Conservation (phyloP, 2,888 invertebrate genomes). For the Saturnia japonica region DNA sequence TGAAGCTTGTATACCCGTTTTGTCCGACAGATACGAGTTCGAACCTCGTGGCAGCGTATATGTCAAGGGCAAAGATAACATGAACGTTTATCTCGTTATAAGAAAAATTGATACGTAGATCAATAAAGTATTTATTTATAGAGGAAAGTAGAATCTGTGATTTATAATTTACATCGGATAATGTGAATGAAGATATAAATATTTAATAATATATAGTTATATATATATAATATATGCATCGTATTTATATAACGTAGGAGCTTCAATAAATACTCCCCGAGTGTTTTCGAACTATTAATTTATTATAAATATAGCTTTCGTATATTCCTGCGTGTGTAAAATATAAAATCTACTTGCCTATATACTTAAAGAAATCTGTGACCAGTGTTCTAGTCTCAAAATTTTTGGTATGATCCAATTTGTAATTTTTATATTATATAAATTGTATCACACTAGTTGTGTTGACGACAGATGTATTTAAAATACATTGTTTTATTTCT, state of each 20-base stretch:
- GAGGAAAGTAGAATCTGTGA: conserved; percentile 77
- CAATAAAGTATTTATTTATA: conserved; percentile 36
- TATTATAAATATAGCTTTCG: conserved; percentile 57
- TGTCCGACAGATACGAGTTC: conserved; percentile 90
- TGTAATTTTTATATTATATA: conserved; percentile 39
- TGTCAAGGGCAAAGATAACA: conserved; percentile 98
- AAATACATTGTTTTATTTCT: neutral
- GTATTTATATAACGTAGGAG: conserved; percentile 41
- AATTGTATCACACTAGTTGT: conserved; percentile 30
- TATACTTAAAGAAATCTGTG: conserved; percentile 59
- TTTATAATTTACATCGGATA: conserved; percentile 63
- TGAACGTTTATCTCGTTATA: conserved; percentile 92
- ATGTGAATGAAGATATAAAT: conserved; percentile 31
- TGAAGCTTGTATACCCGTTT: conserved; percentile 86
- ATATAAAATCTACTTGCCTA: conserved; percentile 68
- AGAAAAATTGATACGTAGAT: conserved; percentile 76
- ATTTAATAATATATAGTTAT: conserved; percentile 16
- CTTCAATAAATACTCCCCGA: conserved; percentile 67
- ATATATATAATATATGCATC: conserved; percentile 31
- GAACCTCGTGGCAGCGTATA: conserved; percentile 96
- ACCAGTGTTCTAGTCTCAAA: conserved; percentile 76
- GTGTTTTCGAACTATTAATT: conserved; percentile 60
- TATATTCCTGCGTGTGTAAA: conserved; percentile 36
- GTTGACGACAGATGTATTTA: neutral
- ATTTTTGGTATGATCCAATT: conserved; percentile 51